Evolutionary conservation across 1,140 invertebrate species (phyloP), one percentile per base, ranked within the genome.

Genomic region (Rhyzopertha dominica): DNA sequence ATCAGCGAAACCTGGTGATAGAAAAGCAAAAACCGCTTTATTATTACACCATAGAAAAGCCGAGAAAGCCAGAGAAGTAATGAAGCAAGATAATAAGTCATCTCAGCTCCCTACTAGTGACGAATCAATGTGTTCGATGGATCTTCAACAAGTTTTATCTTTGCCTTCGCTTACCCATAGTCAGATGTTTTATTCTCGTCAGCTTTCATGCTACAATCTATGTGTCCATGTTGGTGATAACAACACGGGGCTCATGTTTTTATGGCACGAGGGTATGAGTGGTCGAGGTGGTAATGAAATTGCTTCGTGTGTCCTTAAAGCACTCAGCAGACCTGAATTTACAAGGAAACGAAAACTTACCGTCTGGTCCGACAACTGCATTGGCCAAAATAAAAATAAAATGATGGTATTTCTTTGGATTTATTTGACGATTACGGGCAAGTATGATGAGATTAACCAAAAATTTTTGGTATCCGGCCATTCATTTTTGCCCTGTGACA

Each of bases 121-220:
- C 10, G 18, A 23, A 30, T 30, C 2, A 19, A 25, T 28, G 2
- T 35, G 25, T 4, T 20, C 22, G 10, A 47, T 31, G 25, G 25
- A 47, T 40, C 18, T 47, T 8, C 2, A 47, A 9, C 29, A 47
- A 39, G 24, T 39, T 9, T 8, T 47, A 7, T 32, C 22, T 4
- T n/a, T 47, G 16, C 44, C 36, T 13, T 9, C 35, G 1, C 19
- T 47, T 14, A 44, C 29, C 2, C 26, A 44, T 36, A 4, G 5
- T 36, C 24, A 37, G 16, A 45, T 37, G 43, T 45, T 45, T 28
- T 37, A 37, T 18, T 37, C 29, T 28, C 32, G 23, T 2, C 44
- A 47, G 24, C 18, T 45, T 3, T 45, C 31, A 3, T 24, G 22
- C 16, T 45, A 45, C 22, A 38, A 45, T 23, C 18, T 45, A 13